Conservation (phyloP, 2,797 vertebrate species). For the Mus spretus region DNA sequence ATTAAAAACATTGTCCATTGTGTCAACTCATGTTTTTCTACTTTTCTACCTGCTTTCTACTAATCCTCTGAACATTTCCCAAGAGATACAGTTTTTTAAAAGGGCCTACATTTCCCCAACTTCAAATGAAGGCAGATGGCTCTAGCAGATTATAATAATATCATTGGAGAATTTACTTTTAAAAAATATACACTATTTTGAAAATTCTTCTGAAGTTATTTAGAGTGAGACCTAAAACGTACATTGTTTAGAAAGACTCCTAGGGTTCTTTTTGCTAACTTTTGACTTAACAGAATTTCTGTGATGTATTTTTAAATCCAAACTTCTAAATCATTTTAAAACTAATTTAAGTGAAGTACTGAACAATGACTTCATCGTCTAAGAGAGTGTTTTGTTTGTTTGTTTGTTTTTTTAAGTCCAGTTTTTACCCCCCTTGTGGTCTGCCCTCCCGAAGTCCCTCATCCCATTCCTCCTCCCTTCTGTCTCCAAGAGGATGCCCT, state of each 20-base stretch:
- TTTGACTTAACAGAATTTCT: neutral
- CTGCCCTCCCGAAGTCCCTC: too few relatives aligned
- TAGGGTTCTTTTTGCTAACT: neutral
- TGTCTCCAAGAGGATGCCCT: too few relatives aligned
- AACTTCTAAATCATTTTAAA: slow-evolving; percentile 28
- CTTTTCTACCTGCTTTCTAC: neutral
- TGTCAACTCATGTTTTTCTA: neutral
- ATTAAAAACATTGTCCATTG: neutral
- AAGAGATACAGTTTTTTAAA: neutral
- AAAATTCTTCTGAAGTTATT: slow-evolving; percentile 28
- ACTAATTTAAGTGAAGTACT: neutral
- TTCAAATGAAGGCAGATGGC: slow-evolving; percentile 3
- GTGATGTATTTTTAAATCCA: neutral
- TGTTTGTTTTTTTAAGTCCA: too few relatives aligned
- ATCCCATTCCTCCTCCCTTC: too few relatives aligned
- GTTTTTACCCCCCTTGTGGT: too few relatives aligned
- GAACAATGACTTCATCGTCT: neutral
- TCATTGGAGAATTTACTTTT: neutral
- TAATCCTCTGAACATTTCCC: neutral
- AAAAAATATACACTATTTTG: neutral
- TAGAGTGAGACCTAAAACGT: neutral
- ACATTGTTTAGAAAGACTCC: neutral
- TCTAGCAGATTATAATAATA: neutral
- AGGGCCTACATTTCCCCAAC: slow-evolving; percentile 9
- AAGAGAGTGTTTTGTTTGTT: neutral